Evolutionary conservation across 2,888 invertebrate species (phyloP).

Genomic region (Abrostola tripartita): DNA sequence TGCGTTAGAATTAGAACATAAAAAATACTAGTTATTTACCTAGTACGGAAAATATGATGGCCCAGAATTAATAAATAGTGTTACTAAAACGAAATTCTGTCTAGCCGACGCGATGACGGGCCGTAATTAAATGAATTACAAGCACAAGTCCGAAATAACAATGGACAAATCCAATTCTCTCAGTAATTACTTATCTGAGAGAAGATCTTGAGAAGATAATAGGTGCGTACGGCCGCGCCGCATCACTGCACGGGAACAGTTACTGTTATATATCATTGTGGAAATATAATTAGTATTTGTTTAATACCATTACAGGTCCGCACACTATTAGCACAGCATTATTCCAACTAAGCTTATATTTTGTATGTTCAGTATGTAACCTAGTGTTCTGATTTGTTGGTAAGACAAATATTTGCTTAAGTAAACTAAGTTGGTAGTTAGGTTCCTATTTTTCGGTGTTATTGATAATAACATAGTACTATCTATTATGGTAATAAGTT

Average conservation of each 20-base stretch:
- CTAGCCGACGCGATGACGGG: conserved; percentile 26
- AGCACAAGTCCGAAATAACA: conserved; percentile 61
- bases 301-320: conserved; percentile 1
- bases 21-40: not conserved
- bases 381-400: too few relatives aligned
- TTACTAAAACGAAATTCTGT: conserved; percentile 18
- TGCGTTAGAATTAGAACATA: not conserved
- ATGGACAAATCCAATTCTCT: conserved; percentile 65
- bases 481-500: too few relatives aligned
- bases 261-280: conserved; percentile 11
- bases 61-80: conserved; percentile 8
- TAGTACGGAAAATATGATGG: not conserved
- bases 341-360: not conserved
- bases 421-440: too few relatives aligned
- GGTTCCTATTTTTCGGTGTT: too few relatives aligned
- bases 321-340: not conserved
- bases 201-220: conserved; percentile 55
- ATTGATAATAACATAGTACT: too few relatives aligned
- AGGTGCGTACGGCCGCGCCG: conserved; percentile 18
- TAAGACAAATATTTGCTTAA: too few relatives aligned
- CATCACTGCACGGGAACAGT: conserved; percentile 24
- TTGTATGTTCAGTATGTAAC: not conserved
- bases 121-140: conserved; percentile 67
- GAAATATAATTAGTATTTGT: conserved; percentile 23
- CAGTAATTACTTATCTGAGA: conserved; percentile 65